Evolutionary conservation across 1,140 invertebrate genomes (phyloP), one percentile per base, ranked within the genome.

Genomic region (Pinna nobilis): DNA sequence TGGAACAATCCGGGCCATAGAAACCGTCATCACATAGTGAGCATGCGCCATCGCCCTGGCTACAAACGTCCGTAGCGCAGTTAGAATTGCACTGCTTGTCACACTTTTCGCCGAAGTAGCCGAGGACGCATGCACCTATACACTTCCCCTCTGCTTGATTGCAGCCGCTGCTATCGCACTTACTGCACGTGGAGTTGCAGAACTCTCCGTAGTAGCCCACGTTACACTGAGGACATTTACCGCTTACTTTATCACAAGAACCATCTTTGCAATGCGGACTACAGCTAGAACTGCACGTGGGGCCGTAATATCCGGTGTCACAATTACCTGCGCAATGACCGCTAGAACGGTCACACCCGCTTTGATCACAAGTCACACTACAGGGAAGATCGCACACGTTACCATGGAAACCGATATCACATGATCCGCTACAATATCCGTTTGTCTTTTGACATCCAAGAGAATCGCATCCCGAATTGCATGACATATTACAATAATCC

Each of bases 171-270:
- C 60, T 30, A n/a, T 28, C 60, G 65, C 72, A 74, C 23, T 59
- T 61, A 50, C 50, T 51, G 35, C 60, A 75, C 15, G 39, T 57
- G n/a, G 61, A 60, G 25, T 39, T 70, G 28, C 73, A 75, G 30
- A 65, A 75, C 3, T 44, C 28, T 9, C 33, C 60, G 33, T 70
- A 70, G 23, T 57, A 75, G 18, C 73, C 73, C 18, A 35, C n/a
- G 9, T 64, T 33, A 70, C 73, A 75, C 23, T 68, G 60, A 6
- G 35, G 35, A 69, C 73, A 75, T 2, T 50, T 69, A 1, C 70
- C 70, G 49, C 59, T 59, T 15, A 65, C 23, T 28, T 37, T 35
- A 2, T 64, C 70, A 57, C 70, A 72, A 4, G 41, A 63, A 41
- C 39, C 74, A 71, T n/a, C 28, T 63, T 41, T 63, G 25, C 59